phyloP scores from a whole-genome alignment of 2,113 vertebrate species.

The Saimiri boliviensis region DNA sequence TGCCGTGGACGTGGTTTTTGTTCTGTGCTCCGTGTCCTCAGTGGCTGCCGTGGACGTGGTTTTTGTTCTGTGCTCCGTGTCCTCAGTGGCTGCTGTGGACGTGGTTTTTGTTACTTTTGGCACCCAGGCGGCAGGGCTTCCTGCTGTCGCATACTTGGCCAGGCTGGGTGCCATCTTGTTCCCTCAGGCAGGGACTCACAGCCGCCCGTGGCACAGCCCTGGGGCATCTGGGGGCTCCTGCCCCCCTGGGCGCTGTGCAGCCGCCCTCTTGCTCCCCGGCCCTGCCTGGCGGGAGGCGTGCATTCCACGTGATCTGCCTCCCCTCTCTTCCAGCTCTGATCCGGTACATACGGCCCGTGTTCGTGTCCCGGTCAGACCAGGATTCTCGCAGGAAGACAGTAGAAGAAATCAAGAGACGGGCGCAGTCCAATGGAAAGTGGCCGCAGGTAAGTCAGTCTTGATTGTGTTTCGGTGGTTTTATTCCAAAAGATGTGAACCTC shows the following conservation, averaged over 20 bases:
- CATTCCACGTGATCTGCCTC: accelerated
- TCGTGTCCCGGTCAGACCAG: slow-evolving; percentile 96
- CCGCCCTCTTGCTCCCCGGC: accelerated
- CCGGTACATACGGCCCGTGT: slow-evolving; percentile 95
- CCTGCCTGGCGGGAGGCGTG: no score
- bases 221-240: accelerated
- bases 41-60: not conserved
- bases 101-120: accelerated
- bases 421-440: slow-evolving; percentile 93
- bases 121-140: accelerated
- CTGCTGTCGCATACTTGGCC: accelerated
- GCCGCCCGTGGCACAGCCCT: accelerated
- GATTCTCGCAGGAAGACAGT: slow-evolving; percentile 97
- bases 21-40: not conserved
- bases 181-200: not conserved
- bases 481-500: accelerated
- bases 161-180: accelerated
- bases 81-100: not conserved
- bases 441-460: slow-evolving; percentile 89
- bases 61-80: not conserved
- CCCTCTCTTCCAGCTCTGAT: slow-evolving; percentile 90
- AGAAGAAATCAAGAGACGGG: slow-evolving; percentile 95
- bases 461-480: accelerated
- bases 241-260: accelerated
- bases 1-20: accelerated